Conservation (phyloP, 2,888 invertebrate species). For the Tethea ocularis region DNA sequence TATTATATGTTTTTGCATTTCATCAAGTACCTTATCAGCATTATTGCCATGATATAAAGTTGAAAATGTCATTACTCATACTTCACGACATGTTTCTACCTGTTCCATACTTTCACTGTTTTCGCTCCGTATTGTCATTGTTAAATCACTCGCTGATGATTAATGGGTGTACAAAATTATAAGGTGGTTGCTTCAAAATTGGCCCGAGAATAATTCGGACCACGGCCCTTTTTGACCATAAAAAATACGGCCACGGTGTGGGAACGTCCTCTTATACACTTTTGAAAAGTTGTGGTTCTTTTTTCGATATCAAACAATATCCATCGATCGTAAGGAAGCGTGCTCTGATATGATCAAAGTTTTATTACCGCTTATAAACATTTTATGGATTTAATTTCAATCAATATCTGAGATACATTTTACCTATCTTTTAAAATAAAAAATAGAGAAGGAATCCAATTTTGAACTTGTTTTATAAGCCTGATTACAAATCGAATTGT, state of each 20-base stretch:
- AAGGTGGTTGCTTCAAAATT: conserved; percentile 70
- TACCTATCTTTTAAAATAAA: not conserved
- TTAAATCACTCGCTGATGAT: conserved; percentile 61
- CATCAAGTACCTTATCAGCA: not conserved
- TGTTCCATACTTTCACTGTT: conserved; percentile 51
- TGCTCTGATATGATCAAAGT: conserved; percentile 51
- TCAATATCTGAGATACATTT: conserved; percentile 22
- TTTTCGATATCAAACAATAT: conserved; percentile 33
- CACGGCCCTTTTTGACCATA: conserved; percentile 49
- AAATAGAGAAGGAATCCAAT: not conserved
- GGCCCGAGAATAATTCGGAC: conserved; percentile 53
- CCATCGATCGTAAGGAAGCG: conserved; percentile 49
- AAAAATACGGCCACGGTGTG: conserved; percentile 65
- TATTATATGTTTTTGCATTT: not conserved
- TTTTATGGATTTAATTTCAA: conserved; percentile 45
- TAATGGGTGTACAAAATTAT: conserved; percentile 73
- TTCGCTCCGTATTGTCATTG: conserved; percentile 62
- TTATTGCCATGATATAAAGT: conserved; percentile 9
- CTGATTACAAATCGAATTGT: not conserved
- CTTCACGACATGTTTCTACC: not conserved
- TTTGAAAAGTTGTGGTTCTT: conserved; percentile 46
- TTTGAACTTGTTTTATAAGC: not conserved
- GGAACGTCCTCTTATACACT: conserved; percentile 62
- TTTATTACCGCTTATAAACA: conserved; percentile 50
- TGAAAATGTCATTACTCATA: conserved; percentile 10